Percentiles rank a stretch among this genome's conserved stretches.
Conservation (phyloP, 2,113 vertebrate genomes). For the Pachyramphus minor region DNA sequence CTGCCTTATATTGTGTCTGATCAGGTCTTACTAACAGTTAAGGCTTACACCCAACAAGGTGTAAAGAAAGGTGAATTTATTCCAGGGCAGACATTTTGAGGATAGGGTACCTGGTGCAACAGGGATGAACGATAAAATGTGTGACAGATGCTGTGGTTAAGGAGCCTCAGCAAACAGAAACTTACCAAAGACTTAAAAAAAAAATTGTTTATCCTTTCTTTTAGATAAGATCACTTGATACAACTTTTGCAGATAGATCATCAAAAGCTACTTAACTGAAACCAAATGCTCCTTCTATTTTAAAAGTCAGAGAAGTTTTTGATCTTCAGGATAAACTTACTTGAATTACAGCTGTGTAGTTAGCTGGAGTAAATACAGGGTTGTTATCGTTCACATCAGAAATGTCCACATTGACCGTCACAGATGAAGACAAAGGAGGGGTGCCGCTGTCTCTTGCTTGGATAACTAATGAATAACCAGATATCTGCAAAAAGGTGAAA, state of each 20-base stretch:
- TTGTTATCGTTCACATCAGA: constrained; percentile 96
- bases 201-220: neutral
- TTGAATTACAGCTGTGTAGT: constrained; percentile 93
- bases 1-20: neutral
- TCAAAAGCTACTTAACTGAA: constrained; percentile 15
- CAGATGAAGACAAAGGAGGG: constrained; percentile 87
- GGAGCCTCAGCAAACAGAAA: neutral
- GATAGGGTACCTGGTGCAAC: neutral
- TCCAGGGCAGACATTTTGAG: neutral
- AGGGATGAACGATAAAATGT: neutral
- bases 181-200: neutral
- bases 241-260: neutral
- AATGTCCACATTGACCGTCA: constrained; percentile 89
- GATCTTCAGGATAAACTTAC: constrained; percentile 67
- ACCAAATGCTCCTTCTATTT: constrained; percentile 1
- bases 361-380: constrained; percentile 88
- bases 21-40: neutral
- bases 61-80: neutral
- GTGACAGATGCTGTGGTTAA: neutral
- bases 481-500: constrained; percentile 76
- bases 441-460: constrained; percentile 87
- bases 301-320: constrained; percentile 30
- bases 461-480: constrained; percentile 86
- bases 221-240: neutral
- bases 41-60: neutral